Conservation (phyloP, 2,797 vertebrate genomes). For the Emys orbicularis region DNA sequence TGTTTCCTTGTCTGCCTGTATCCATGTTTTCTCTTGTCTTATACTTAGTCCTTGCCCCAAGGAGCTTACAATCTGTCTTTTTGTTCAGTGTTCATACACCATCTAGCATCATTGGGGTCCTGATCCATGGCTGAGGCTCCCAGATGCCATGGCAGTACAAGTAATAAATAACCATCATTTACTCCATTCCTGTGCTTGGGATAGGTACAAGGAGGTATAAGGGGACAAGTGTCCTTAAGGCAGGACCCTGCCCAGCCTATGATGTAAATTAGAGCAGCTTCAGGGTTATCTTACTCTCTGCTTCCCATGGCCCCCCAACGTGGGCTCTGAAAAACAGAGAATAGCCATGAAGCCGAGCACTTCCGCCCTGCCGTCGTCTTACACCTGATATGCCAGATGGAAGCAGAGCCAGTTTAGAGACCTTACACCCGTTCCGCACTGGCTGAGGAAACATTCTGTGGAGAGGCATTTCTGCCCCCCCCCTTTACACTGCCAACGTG, state of each 20-base stretch:
- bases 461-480: fast-evolving
- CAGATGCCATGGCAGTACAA: background rate
- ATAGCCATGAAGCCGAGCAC: background rate
- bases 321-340: background rate
- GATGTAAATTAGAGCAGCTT: background rate
- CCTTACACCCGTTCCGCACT: background rate
- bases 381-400: background rate
- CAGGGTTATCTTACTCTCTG: background rate
- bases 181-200: background rate
- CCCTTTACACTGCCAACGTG: background rate
- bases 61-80: background rate
- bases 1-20: background rate
- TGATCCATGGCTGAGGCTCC: background rate
- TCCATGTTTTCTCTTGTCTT: background rate
- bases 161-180: background rate
- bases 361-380: fast-evolving
- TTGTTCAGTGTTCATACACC: background rate
- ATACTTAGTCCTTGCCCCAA: background rate
- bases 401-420: background rate
- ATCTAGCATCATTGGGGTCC: too few relatives aligned
- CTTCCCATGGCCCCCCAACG: background rate
- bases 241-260: background rate
- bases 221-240: background rate
- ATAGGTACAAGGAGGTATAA: background rate
- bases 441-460: background rate